A percentile compares a stretch with the other conserved stretches of the same genome.
Evolutionary conservation across 2,888 invertebrate species (phyloP).

Genomic region (Drosophila differens): DNA sequence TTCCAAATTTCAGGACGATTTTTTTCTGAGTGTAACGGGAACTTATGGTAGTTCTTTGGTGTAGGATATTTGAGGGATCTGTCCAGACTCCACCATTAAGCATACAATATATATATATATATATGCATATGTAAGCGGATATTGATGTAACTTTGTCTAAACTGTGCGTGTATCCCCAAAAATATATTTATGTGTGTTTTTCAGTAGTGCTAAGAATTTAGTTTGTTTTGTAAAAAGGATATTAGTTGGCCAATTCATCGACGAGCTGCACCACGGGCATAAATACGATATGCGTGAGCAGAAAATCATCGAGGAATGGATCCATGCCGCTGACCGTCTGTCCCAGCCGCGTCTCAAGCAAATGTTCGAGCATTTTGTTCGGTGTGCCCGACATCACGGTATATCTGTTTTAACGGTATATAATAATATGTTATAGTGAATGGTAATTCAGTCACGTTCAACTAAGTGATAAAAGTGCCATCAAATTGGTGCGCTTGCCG

Average conservation of each 20-base stretch:
- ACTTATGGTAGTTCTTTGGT: fast-evolving
- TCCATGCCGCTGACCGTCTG: constrained; percentile 88
- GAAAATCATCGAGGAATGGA: constrained; percentile 92
- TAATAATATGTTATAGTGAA: background rate
- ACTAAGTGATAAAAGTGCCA: constrained; percentile 22
- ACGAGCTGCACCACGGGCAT: constrained; percentile 91
- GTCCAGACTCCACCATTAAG: background rate
- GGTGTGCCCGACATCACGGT: constrained; percentile 95
- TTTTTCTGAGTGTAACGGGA: background rate
- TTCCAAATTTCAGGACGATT: fast-evolving
- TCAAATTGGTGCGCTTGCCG: constrained; percentile 23
- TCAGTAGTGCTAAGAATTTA: background rate
- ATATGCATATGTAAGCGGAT: too few relatives aligned
- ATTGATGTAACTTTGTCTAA: background rate
- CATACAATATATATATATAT: background rate
- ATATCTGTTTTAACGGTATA: constrained; percentile 86
- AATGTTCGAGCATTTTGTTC: constrained; percentile 94
- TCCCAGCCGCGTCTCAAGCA: constrained; percentile 92
- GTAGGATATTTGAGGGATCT: background rate
- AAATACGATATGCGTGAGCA: constrained; percentile 93
- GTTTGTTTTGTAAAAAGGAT: constrained; percentile 87
- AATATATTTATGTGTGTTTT: background rate
- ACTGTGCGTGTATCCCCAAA: background rate
- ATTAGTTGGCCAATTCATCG: constrained; percentile 90
- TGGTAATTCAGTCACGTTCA: constrained; percentile 41